Base-by-base conservation (phyloP, 2,113 vertebrate genomes). In the Gobio gobio region DNA sequence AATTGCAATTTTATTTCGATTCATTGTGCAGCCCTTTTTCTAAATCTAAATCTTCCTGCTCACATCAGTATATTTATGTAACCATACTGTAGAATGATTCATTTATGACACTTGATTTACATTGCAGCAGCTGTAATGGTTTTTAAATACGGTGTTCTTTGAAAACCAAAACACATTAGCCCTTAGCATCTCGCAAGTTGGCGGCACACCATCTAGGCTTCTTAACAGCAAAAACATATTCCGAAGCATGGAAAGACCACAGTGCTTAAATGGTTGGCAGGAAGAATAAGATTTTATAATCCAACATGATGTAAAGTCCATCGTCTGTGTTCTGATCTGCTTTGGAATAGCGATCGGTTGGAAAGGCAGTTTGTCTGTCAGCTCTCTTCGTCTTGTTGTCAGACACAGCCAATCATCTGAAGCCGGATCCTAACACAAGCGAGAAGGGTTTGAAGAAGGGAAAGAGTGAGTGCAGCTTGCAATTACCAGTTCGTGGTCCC, bases 131-230 rank as follows among this genome's bases (percentile, higher is more conserved):
- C 63, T 63, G n/a, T 83, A 84, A 88, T 85, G 47, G 59, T 68
- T 81, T 33, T 92, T 86, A 93, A 93, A 92, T 90, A 92, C 74
- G 76, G 85, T 87, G 90, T 91, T 12, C 91, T 84, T 59, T 91
- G 78, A 87, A 80, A 90, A 84, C 86, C 86, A 85, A 92, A 85
- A 86, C 89, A 88, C 83, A 82, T 84, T 47, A 86, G 59, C 45
- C 74, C 43, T 66, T 59, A 70, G 82, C 87, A 90, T 51, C 16
- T 78, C 10, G 29, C 33, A 66, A 79, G 66, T 49, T 75, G 83
- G 85, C 91, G 87, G 86, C 74, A 54, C 20, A 89, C 83, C 49
- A 49, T 59, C 82, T 85, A 89, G 89, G 87, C 26, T 87, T 0
- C 29, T 61, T 92, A 83, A 92, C 89, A 77, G 87, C 58, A 88